These are phyloP conservation scores for Paratilapia polleni DNA, from an alignment of 2,113 vertebrate genomes.

Conservation along the genomic window DNA sequence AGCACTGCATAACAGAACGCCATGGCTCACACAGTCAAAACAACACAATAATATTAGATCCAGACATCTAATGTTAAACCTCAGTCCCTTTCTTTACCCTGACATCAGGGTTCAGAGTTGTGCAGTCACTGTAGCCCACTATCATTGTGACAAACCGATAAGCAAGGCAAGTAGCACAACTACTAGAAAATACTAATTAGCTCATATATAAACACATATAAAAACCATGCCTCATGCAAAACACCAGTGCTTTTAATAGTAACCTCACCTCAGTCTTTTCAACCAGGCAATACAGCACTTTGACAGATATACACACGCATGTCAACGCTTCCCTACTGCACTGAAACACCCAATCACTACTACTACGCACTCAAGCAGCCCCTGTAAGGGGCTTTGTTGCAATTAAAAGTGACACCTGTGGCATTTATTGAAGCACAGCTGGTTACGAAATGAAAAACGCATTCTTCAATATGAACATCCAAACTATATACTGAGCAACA, in stretches of 20 bases:
- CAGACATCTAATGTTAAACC: conserved; percentile 1
- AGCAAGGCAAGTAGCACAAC: conserved; percentile 16
- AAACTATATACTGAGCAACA: conserved; percentile 22
- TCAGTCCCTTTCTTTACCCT: neutral
- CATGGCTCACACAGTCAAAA: neutral
- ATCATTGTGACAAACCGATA: conserved; percentile 4
- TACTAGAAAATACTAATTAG: conserved; percentile 9
- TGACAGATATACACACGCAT: conserved; percentile 19
- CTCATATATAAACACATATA: conserved; percentile 35
- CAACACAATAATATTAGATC: conserved; percentile 21
- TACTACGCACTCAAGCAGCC: conserved; percentile 21
- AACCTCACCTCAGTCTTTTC: conserved; percentile 28
- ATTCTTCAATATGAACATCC: conserved; percentile 27
- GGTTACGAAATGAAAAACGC: conserved; percentile 26
- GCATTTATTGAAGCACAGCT: conserved; percentile 46
- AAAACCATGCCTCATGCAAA: conserved; percentile 59
- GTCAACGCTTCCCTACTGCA: conserved; percentile 20
- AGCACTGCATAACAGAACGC: neutral
- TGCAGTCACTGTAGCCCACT: neutral
- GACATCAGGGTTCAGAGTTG: neutral
- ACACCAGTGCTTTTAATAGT: conserved; percentile 50
- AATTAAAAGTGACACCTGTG: conserved; percentile 28
- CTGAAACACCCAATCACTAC: conserved; percentile 14
- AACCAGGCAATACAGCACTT: conserved; percentile 41
- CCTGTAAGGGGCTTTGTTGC: conserved; percentile 34